Evolutionary conservation across 2,888 invertebrate genomes (phyloP).

Genomic region (Dendrolimus pini): DNA sequence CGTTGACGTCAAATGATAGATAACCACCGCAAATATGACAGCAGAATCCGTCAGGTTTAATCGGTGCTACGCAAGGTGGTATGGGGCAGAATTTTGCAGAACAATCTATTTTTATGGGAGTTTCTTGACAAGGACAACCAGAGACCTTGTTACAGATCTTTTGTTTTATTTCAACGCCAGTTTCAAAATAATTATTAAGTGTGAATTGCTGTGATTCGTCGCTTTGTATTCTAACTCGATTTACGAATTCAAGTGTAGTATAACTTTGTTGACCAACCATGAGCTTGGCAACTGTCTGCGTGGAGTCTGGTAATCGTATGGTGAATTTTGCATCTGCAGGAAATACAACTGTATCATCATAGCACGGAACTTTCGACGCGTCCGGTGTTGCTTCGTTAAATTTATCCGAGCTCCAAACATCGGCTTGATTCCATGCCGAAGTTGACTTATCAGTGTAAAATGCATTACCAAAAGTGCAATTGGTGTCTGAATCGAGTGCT

Average conservation of each 20-base stretch:
- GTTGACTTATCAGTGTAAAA: slow-evolving; percentile 43
- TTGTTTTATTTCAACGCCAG: slow-evolving; percentile 24
- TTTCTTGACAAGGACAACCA: slow-evolving; percentile 55
- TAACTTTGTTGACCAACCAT: slow-evolving; percentile 27
- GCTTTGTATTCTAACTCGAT: slow-evolving; percentile 10
- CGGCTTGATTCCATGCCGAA: slow-evolving; percentile 52
- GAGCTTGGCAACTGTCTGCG: slow-evolving; percentile 34
- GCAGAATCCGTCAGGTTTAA: slow-evolving; percentile 56
- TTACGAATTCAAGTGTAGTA: slow-evolving; percentile 15
- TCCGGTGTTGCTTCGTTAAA: slow-evolving; percentile 69
- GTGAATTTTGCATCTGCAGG: slow-evolving; percentile 38
- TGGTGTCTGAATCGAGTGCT: slow-evolving; percentile 29
- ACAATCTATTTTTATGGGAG: slow-evolving; percentile 40
- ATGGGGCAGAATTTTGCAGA: slow-evolving; percentile 43
- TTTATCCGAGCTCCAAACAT: slow-evolving; percentile 55
- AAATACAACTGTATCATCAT: slow-evolving; percentile 56
- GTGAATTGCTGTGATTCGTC: slow-evolving; percentile 33
- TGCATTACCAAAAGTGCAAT: slow-evolving; percentile 36
- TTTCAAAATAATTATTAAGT: slow-evolving; percentile 21
- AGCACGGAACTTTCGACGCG: slow-evolving; percentile 64
- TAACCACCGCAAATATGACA: slow-evolving; percentile 60
- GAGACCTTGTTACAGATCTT: slow-evolving; percentile 28
- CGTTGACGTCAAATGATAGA: slow-evolving; percentile 37
- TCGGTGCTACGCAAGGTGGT: slow-evolving; percentile 44
- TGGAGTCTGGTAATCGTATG: slow-evolving; percentile 34